Evolutionary conservation across 2,113 vertebrate genomes (phyloP), one percentile per base, ranked within the genome.

Genomic region (Hemibagrus wyckioides): DNA sequence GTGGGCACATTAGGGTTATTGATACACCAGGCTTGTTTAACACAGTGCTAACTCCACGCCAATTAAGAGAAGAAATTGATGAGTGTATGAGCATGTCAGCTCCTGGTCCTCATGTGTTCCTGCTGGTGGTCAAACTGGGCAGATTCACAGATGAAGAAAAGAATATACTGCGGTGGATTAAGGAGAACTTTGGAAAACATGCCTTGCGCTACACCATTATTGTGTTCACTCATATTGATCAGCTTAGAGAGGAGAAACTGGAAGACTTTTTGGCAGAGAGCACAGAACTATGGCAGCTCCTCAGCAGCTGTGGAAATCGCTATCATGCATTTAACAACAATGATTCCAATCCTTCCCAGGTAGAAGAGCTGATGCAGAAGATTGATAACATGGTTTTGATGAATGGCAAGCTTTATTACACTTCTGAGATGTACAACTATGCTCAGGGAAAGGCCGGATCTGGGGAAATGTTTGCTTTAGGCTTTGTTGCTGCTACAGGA

Each of bases 261-360:
- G 91, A 93, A 14, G 93, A 95, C 84, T 91, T 81, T 52, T 6
- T 90, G 33, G 48, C 28, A 11, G 15, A 56, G n/a, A 44, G 91
- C 87, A 92, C 91, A 52, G 91, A 92, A 80, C 87, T 95, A n/a
- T 89, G 91, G 54, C 86, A 91, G 80, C 92, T 95, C 21, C 90
- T 93, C 0, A 91, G 90, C 0, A 91, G 89, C 0, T 95, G 94
- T 41, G 92, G 93, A 30, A 91, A 93, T 21, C 84, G 93, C 67
- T 94, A 93, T 87, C 94, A 95, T 1, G 91, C 92, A 28, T 94
- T 95, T 86, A 93, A 93, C 90, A 94, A 95, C 91, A 93, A 95
- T 67, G 63, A 67, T 33, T 9, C 63, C 63, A 67, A 6, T 33
- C 63, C 63, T 67, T 14, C n/a, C 13, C 63, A 67, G 63, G 14